Base-by-base conservation (phyloP, 92 coral and sea anemone species). In the Epizoanthus rinbou region DNA sequence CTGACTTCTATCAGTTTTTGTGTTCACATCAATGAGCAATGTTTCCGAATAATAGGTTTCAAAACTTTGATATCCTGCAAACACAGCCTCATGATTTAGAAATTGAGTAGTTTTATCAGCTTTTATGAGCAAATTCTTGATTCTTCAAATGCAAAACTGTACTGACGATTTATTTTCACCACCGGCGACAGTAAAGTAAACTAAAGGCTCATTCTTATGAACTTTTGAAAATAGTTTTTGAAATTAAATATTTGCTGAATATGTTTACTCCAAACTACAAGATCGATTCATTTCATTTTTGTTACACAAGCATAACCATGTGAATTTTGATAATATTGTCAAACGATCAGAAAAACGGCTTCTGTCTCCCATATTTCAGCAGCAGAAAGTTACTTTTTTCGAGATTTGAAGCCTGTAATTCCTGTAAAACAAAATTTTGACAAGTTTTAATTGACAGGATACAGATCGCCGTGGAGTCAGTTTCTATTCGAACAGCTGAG, bases 391-490 rank as follows among this genome's bases (percentile, higher is more conserved):
- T 8, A 80, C 85, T n/a, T 22, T 79, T 80, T 37, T 80, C 85
- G 35, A 80, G 85, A 80, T 80, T 62, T 64, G 75, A 80, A 80
- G 28, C 18, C 85, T 65, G 85, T 80, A 80, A 80, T 80, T 80
- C 75, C 75, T 75, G 74, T 31, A 80, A 64, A 80, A 80, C 84
- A 19, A 64, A 80, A 63, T 2, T 59, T 3, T 15, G 84, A 58
- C 84, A 45, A 57, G 83, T 78, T 78, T 78, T 57, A 78, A 78
- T 39, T 19, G 6, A 50, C 59, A 13, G 84, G 73, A 45, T 79
- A 79, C 72, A 79, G 60, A n/a, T n/a, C 84, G 74, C 84, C 84
- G 50, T 79, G 84, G 84, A 79, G 73, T 58, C 84, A 79, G 84
- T 69, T 69, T n/a, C n/a, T n/a, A n/a, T n/a, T n/a, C n/a, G 75